Percentiles rank a stretch among this genome's conserved stretches.
Evolutionary conservation across 2,797 vertebrate species (phyloP).

Genomic region (Halcyon leucocephala): DNA sequence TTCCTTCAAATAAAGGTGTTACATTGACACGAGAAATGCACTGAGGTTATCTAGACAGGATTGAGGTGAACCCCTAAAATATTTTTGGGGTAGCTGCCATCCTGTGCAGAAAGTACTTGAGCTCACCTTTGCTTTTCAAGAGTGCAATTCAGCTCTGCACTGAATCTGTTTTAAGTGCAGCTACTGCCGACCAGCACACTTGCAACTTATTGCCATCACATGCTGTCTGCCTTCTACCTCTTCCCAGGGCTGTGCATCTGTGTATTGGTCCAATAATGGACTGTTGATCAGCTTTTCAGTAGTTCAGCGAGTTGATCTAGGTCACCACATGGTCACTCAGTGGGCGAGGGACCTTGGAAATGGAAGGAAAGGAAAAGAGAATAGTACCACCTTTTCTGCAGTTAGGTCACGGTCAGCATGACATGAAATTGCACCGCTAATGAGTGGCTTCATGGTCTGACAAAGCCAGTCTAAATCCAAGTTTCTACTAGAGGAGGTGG

Average conservation of each 20-base stretch:
- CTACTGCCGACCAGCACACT: neutral
- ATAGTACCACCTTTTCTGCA: neutral
- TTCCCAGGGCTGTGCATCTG: neutral
- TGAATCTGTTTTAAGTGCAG: neutral
- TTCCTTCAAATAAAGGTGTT: neutral
- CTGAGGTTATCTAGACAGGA: neutral
- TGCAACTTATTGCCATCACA: neutral
- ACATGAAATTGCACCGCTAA: neutral
- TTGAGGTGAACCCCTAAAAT: neutral
- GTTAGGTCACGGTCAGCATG: neutral
- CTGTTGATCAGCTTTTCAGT: neutral
- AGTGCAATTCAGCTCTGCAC: fast-evolving
- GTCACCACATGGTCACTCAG: neutral
- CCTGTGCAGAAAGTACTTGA: neutral
- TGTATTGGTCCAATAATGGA: neutral
- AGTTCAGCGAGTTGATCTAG: neutral
- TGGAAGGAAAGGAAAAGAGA: neutral
- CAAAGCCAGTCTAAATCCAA: neutral
- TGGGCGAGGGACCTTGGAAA: neutral
- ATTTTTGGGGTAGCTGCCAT: neutral
- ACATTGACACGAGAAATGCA: neutral
- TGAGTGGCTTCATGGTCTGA: neutral
- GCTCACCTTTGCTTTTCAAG: neutral
- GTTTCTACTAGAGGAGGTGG: neutral
- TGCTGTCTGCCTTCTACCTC: neutral